Percentiles rank a stretch among this genome's conserved stretches.
phyloP scores from a whole-genome alignment of 2,797 vertebrate species.

The Phalanger gymnotis region DNA sequence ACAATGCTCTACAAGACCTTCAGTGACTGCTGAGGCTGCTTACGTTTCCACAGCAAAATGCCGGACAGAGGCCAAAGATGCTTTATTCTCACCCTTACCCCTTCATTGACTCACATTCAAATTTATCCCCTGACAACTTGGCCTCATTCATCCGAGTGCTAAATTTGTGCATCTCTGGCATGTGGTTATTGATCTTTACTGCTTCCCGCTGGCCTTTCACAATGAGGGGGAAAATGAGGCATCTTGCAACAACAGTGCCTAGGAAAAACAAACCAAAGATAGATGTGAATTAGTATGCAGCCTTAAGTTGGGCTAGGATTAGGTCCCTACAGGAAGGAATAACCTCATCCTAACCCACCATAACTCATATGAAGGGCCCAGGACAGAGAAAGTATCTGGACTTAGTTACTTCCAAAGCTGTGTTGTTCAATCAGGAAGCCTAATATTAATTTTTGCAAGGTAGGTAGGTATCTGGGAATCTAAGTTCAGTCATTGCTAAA shows the following conservation, averaged over 20 bases:
- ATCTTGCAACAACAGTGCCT: conserved; percentile 90
- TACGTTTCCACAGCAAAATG: not conserved
- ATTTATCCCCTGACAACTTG: conserved; percentile 89
- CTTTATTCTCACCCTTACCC: not conserved
- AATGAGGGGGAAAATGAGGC: conserved; percentile 90
- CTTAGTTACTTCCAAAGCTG: conserved; percentile 36
- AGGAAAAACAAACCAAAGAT: conserved; percentile 41
- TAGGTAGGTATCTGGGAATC: conserved; percentile 31
- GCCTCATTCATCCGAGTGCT: conserved; percentile 89
- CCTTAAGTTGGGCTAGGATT: not conserved
- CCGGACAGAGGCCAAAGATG: not conserved
- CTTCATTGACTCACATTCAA: conserved; percentile 86
- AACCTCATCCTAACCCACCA: conserved; percentile 4
- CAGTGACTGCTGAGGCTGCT: not conserved
- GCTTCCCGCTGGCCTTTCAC: conserved; percentile 93
- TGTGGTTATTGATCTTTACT: conserved; percentile 91
- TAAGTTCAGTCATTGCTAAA: conserved; percentile 16
- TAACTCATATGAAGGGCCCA: not conserved
- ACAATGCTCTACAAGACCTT: not conserved
- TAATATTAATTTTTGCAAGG: conserved; percentile 36
- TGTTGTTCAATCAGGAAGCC: conserved; percentile 13
- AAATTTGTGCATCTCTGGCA: conserved; percentile 90
- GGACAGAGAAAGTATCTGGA: not conserved
- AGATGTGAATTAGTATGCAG: conserved; percentile 20
- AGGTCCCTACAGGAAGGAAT: not conserved